A percentile compares a stretch with the other conserved stretches of the same genome.
Conservation (phyloP, 2,888 invertebrate species). For the Hyppa rectilinea region DNA sequence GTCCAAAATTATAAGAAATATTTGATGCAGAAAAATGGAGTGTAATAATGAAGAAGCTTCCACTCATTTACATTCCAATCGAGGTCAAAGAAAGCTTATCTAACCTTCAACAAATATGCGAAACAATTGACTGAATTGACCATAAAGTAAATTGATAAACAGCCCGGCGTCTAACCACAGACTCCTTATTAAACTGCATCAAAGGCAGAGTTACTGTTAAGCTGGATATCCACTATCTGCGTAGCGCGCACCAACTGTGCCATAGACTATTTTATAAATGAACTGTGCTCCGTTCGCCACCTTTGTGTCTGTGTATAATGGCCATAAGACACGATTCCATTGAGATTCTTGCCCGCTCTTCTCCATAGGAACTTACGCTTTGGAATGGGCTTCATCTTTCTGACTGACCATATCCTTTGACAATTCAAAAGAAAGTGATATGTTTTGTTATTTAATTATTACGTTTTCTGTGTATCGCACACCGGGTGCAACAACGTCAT, state of each 20-base stretch:
- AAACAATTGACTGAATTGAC: slow-evolving; percentile 49
- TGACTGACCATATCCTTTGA: too few species aligned
- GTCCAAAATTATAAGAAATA: neutral
- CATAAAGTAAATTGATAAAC: slow-evolving; percentile 55
- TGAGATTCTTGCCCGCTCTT: too few species aligned
- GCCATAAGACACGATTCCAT: too few species aligned
- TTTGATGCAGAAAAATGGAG: slow-evolving; percentile 1
- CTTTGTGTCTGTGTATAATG: neutral
- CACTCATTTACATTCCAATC: slow-evolving; percentile 60
- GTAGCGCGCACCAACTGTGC: neutral
- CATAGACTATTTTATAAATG: too few species aligned
- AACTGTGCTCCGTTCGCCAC: neutral
- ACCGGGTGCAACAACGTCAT: too few species aligned
- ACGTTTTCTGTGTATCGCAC: too few species aligned
- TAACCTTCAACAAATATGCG: slow-evolving; percentile 61
- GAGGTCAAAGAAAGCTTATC: slow-evolving; percentile 70
- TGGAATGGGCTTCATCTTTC: too few species aligned
- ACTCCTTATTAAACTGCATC: slow-evolving; percentile 46
- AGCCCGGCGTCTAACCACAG: slow-evolving; percentile 31
- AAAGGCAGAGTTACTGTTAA: slow-evolving; percentile 20
- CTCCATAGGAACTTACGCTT: too few species aligned
- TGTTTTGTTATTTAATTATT: too few species aligned
- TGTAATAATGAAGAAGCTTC: slow-evolving; percentile 7
- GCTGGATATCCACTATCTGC: neutral
- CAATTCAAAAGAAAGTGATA: too few species aligned